Conservation (phyloP, 2,113 vertebrate genomes). For the Tricholaema leucomelas region DNA sequence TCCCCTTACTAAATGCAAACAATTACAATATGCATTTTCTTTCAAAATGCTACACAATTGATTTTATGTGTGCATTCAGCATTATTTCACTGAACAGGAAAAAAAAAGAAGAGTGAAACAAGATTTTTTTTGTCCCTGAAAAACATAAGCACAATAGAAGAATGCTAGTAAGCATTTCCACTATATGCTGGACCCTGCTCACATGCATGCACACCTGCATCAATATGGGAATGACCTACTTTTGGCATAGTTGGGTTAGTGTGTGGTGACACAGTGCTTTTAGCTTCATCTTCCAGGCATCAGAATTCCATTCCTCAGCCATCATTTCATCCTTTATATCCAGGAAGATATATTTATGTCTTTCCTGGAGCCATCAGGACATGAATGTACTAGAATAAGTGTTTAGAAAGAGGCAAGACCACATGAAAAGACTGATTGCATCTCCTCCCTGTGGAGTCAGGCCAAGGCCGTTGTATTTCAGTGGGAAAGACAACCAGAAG, state of each 20-base stretch:
- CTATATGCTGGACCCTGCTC: background rate
- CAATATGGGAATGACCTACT: background rate
- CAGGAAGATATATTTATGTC: background rate
- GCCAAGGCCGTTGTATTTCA: constrained; percentile 27
- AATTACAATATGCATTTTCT: background rate
- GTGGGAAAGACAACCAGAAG: constrained; percentile 57
- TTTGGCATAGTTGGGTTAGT: background rate
- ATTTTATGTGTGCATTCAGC: background rate
- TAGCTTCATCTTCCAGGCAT: background rate
- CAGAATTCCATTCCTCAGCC: background rate
- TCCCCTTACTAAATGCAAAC: background rate
- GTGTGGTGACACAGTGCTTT: background rate
- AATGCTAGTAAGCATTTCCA: constrained; percentile 19
- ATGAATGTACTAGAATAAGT: background rate
- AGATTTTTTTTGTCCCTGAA: background rate
- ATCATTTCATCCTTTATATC: background rate
- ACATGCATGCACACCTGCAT: background rate
- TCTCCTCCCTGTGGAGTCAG: background rate
- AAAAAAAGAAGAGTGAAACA: background rate
- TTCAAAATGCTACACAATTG: constrained; percentile 2
- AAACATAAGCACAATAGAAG: constrained; percentile 7
- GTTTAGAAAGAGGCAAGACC: constrained; percentile 11
- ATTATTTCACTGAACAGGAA: background rate
- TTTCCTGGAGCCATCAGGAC: background rate
- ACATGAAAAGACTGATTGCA: background rate